phyloP scores from a whole-genome alignment of 2,888 invertebrate genomes.

The Acrobasis suavella region DNA sequence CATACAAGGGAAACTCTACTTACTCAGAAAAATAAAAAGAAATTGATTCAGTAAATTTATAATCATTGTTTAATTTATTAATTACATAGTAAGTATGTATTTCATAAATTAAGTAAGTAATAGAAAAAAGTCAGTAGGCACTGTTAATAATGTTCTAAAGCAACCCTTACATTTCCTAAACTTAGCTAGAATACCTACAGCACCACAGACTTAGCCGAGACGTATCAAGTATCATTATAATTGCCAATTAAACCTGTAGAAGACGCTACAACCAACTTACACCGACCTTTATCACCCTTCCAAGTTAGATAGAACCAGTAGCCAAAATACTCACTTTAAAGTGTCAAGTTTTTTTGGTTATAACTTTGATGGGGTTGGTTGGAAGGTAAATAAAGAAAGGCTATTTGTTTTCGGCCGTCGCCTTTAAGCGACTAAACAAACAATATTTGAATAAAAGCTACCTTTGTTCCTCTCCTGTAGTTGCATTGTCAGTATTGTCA shows the following conservation, averaged over 20 bases:
- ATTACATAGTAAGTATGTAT: too few relatives aligned
- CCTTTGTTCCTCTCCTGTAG: slow-evolving; percentile 72
- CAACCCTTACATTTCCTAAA: slow-evolving; percentile 11
- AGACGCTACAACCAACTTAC: slow-evolving; percentile 47
- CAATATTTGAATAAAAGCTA: slow-evolving; percentile 71
- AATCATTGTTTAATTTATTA: too few relatives aligned
- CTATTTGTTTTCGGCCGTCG: slow-evolving; percentile 78
- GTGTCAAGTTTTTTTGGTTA: slow-evolving; percentile 42
- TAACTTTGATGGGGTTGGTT: slow-evolving; percentile 59
- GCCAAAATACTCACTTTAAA: not conserved
- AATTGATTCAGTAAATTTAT: too few relatives aligned
- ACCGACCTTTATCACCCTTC: slow-evolving; percentile 35
- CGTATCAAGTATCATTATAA: slow-evolving; percentile 79
- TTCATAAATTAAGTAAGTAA: too few relatives aligned
- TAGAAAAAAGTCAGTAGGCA: too few relatives aligned
- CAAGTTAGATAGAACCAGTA: not conserved
- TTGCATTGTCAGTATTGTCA: slow-evolving; percentile 71
- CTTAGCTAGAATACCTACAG: slow-evolving; percentile 29
- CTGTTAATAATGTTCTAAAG: too few relatives aligned
- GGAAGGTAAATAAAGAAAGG: slow-evolving; percentile 47
- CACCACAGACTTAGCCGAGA: slow-evolving; percentile 40
- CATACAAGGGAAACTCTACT: too few relatives aligned
- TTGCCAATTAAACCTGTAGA: slow-evolving; percentile 76
- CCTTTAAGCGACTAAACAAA: slow-evolving; percentile 75
- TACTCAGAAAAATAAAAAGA: too few relatives aligned